Base-by-base conservation (phyloP, 2,113 vertebrate genomes). In the Thalassoma bifasciatum region DNA sequence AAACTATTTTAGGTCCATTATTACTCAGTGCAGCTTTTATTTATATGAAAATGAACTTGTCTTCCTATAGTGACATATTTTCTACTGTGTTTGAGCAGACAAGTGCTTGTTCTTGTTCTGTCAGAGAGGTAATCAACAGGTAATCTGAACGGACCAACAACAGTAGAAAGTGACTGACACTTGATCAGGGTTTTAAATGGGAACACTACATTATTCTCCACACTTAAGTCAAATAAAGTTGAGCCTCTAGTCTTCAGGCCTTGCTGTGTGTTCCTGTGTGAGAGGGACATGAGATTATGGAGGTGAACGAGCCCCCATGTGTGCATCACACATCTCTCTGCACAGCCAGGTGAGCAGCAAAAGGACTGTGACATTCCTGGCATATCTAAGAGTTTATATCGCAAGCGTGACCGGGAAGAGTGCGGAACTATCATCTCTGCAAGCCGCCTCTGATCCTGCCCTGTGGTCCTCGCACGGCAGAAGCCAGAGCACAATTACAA, bases 381-480 rank as follows among this genome's bases (percentile, higher is more conserved):
- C 87, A 88, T 91, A 85, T 89, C 90, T 87, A 53, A 61, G 79
- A 90, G 81, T 89, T 88, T 89, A 86, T 81, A 86, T 86, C 86
- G 42, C 85, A 77, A 89, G 88, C 73, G 75, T 90, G 86, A 85
- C 86, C 50, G 61, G 88, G 86, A 90, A 91, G 89, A 89, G 88
- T 83, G 89, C 66, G 83, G 91, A 89, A 86, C 83, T 53, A 91
- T 92, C 90, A 69, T 82, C n/a, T 58, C 40, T 8, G 85, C 57
- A 50, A 58, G 79, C 81, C 30, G 72, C 82, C 80, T 92, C 84
- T 92, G 91, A 93, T 92, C 92, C 74, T 65, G 68, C 87, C 90
- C 89, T 94, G 93, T 94, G 94, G 94, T 94, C 92, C 86, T 80
- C 30, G 80, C 86, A 91, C 80, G 60, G 85, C 91, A 86, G 81